These are phyloP conservation scores for Canis aureus DNA, from an alignment of 2,113 vertebrate genomes.

Conservation along the genomic window DNA sequence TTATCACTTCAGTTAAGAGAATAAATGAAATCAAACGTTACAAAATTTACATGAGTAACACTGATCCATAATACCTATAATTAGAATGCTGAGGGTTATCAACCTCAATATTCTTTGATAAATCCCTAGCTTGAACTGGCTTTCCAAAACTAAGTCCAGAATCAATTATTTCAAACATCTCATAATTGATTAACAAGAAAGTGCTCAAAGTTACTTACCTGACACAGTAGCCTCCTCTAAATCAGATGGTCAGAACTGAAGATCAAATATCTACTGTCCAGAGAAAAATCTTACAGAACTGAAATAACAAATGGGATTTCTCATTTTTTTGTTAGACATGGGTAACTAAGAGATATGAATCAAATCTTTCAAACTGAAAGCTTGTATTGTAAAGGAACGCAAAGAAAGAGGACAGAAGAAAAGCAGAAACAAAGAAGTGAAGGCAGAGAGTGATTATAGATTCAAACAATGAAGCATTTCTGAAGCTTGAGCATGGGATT, in stretches of 20 bases:
- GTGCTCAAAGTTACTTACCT: neutral
- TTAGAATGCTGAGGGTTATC: neutral
- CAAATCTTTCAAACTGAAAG: neutral
- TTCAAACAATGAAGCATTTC: neutral
- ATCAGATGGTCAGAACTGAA: neutral
- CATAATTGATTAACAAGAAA: neutral
- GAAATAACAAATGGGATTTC: neutral
- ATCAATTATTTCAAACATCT: neutral
- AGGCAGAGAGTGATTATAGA: fast-evolving
- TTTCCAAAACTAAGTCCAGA: neutral
- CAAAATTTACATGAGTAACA: neutral
- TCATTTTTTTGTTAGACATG: neutral
- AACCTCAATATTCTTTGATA: neutral
- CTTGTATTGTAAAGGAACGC: neutral
- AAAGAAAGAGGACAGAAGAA: neutral
- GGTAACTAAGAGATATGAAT: neutral
- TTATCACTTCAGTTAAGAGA: neutral
- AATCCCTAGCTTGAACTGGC: neutral
- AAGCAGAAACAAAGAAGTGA: neutral
- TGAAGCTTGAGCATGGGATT: neutral
- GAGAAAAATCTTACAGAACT: neutral
- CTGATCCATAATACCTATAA: neutral
- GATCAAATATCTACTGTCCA: neutral
- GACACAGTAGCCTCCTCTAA: neutral
- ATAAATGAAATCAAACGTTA: neutral